Conservation (phyloP, 35 echinoderm and acorn worm genomes). For the Apostichopus californicus region DNA sequence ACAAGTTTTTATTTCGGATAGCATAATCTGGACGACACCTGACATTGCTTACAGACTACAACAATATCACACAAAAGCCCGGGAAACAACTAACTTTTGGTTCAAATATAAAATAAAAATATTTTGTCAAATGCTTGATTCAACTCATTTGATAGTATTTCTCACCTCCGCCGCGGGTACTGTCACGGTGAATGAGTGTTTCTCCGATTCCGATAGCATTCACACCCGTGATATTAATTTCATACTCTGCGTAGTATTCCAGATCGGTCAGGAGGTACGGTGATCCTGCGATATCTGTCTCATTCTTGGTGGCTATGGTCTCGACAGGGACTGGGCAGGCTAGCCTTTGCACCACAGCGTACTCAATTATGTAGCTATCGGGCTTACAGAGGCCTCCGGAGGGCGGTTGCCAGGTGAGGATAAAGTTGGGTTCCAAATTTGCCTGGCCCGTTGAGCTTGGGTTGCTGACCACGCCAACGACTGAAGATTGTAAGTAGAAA, state of each 20-base stretch:
- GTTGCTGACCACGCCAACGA: not conserved
- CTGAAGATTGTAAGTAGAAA: not conserved
- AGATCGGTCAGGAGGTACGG: not conserved
- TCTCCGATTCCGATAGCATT: not conserved
- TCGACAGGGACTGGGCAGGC: slow-evolving; percentile 9
- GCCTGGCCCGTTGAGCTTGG: not conserved
- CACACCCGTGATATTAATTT: slow-evolving; percentile 19
- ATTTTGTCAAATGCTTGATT: not conserved
- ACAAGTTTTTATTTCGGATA: no score
- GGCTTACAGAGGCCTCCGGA: not conserved
- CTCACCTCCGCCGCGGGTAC: not conserved
- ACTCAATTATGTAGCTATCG: not conserved
- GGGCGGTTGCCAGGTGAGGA: not conserved
- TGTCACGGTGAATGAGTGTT: not conserved
- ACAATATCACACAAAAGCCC: no score
- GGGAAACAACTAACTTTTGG: no score
- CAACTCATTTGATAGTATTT: not conserved
- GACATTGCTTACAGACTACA: no score
- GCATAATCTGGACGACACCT: no score
- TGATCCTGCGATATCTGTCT: not conserved
- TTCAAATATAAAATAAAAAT: not conserved
- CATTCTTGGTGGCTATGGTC: no score
- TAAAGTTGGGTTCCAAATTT: slow-evolving; percentile 3
- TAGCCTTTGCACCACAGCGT: not conserved
- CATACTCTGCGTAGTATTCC: not conserved